Conservation (phyloP, 2,113 vertebrate genomes). For the Labeo catla region DNA sequence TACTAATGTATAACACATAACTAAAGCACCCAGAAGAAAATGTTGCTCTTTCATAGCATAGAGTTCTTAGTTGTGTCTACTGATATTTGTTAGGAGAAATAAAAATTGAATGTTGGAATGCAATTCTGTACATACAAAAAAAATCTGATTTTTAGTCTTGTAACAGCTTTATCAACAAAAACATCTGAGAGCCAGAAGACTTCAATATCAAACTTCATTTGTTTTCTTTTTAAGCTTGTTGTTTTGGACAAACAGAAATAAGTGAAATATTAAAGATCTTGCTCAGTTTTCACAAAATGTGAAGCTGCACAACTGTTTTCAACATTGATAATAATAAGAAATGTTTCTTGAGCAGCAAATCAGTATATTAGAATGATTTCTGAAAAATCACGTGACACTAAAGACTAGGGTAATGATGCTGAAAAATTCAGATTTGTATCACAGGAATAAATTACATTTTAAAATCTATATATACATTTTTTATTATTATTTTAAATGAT, state of each 20-base stretch:
- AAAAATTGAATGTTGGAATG: background rate
- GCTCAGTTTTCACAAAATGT: background rate
- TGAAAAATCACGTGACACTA: no score
- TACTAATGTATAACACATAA: background rate
- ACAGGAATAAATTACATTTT: background rate
- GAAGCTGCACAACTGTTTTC: background rate
- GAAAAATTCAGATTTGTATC: background rate
- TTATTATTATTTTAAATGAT: no score
- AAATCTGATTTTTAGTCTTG: background rate
- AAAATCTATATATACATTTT: no score
- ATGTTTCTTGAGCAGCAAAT: background rate
- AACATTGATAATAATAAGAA: background rate
- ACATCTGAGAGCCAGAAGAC: no score
- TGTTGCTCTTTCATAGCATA: background rate
- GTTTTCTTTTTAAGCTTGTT: no score
- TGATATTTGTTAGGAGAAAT: background rate
- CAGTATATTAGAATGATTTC: background rate
- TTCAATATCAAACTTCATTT: no score
- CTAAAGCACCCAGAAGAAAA: background rate
- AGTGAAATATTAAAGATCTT: background rate
- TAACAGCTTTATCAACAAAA: no score
- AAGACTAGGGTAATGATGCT: background rate
- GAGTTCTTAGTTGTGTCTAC: background rate
- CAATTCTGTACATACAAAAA: background rate
- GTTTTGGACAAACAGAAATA: no score